Percentiles rank a stretch among this genome's conserved stretches.
phyloP scores from a whole-genome alignment of 23 tunicate genomes.

The Pegea sp. region DNA sequence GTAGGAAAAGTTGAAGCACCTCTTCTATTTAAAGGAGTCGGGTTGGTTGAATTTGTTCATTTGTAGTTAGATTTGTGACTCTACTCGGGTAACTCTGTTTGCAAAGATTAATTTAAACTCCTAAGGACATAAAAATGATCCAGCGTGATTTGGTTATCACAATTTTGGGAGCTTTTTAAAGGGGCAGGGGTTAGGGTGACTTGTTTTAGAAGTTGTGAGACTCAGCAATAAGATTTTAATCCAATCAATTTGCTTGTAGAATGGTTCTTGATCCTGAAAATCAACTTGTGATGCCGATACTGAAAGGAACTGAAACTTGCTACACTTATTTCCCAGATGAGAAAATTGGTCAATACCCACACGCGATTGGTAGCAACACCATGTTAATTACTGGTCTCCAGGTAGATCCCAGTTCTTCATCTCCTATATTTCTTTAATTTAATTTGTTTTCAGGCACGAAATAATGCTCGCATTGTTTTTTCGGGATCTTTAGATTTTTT shows the following conservation, averaged over 20 bases:
- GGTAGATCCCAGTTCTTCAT: too few relatives aligned
- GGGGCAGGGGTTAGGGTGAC: too few relatives aligned
- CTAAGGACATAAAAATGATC: too few relatives aligned
- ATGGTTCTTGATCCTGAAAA: conserved; percentile 85
- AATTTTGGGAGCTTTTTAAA: too few relatives aligned
- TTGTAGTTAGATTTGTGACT: too few relatives aligned
- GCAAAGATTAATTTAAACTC: too few relatives aligned
- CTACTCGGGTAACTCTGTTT: too few relatives aligned
- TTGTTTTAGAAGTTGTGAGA: too few relatives aligned
- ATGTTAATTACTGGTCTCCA: conserved; percentile 85
- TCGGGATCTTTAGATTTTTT: conserved; percentile 55
- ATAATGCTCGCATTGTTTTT: conserved; percentile 88
- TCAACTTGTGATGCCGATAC: conserved; percentile 52
- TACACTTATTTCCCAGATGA: conserved; percentile 84
- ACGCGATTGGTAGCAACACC: conserved; percentile 74
- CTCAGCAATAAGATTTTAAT: too few relatives aligned
- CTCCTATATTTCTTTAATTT: not conserved
- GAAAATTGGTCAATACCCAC: conserved; percentile 84
- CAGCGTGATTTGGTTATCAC: too few relatives aligned
- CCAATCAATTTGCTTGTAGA: too few relatives aligned
- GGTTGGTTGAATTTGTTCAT: too few relatives aligned
- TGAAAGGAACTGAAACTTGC: conserved; percentile 62
- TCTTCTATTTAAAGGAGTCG: conserved; percentile 68
- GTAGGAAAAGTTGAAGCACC: conserved; percentile 56
- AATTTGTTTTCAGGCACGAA: conserved; percentile 57